These are phyloP conservation scores for Drosophila neonasuta DNA, from an alignment of 2,888 invertebrate species.

Conservation along the genomic window DNA sequence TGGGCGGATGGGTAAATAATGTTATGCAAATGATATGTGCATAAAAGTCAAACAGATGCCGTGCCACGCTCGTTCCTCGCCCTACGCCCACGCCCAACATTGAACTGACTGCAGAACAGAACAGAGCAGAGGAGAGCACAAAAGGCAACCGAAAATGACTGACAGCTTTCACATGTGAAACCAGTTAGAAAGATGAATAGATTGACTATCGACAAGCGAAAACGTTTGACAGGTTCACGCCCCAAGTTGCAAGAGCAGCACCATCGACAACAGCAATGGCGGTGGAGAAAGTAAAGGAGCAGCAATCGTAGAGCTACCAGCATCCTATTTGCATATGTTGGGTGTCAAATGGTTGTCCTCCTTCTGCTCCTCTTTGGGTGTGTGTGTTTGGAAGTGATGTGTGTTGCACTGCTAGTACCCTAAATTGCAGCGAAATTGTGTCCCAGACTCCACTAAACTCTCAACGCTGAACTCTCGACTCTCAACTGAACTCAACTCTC, in stretches of 20 bases:
- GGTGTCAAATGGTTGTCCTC: slow-evolving; percentile 50
- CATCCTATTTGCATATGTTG: slow-evolving; percentile 56
- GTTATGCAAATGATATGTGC: slow-evolving; percentile 81
- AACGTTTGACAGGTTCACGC: slow-evolving; percentile 68
- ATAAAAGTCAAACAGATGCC: slow-evolving; percentile 73
- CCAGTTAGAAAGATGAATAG: slow-evolving; percentile 73
- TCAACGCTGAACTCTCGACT: slow-evolving; percentile 23
- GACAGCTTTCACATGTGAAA: slow-evolving; percentile 74
- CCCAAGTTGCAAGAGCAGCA: slow-evolving; percentile 16
- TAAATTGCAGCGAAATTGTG: slow-evolving; percentile 60
- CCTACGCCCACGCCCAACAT: not conserved
- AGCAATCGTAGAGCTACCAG: slow-evolving; percentile 19
- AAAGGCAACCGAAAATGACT: slow-evolving; percentile 48
- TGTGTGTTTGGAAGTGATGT: slow-evolving; percentile 18
- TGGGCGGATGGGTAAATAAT: slow-evolving; percentile 71
- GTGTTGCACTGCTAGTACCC: slow-evolving; percentile 50
- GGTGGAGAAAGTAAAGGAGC: not conserved
- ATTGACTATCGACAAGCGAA: slow-evolving; percentile 76
- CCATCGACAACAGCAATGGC: not conserved
- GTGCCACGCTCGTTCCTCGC: slow-evolving; percentile 12
- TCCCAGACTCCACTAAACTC: slow-evolving; percentile 29
- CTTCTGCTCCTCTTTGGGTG: not conserved
- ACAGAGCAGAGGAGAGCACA: slow-evolving; percentile 19
- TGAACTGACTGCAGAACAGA: slow-evolving; percentile 22
- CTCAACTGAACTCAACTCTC: slow-evolving; percentile 13